These are phyloP conservation scores for Drosophila flavopinicola DNA, from an alignment of 2,888 invertebrate genomes.

Conservation along the genomic window DNA sequence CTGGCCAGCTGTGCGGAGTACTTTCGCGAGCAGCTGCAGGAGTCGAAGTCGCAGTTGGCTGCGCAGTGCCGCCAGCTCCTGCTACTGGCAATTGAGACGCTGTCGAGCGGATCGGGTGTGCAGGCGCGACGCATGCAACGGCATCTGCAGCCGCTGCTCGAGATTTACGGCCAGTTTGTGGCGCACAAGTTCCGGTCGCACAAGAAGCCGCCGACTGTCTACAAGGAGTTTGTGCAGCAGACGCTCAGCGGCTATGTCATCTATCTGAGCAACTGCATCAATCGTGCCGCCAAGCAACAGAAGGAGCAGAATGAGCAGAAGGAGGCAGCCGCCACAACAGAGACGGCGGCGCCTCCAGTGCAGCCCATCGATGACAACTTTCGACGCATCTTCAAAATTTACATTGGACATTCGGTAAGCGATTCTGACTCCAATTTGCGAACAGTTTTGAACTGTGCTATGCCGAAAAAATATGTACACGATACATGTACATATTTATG, in stretches of 20 bases:
- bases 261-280: constrained; percentile 59
- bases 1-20: constrained; percentile 57
- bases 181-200: constrained; percentile 47
- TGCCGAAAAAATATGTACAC: too few relatives aligned
- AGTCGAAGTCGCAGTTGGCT: constrained; percentile 21
- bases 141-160: constrained; percentile 62
- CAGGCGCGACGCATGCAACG: constrained; percentile 59
- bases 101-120: constrained; percentile 59
- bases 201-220: constrained; percentile 42
- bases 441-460: too few relatives aligned
- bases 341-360: too few relatives aligned
- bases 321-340: neutral
- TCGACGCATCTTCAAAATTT: constrained; percentile 82
- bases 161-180: constrained; percentile 55
- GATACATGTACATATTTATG: too few relatives aligned
- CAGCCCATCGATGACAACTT: constrained; percentile 76
- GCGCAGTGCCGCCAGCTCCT: constrained; percentile 64
- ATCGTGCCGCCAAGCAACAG: constrained; percentile 34
- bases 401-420: constrained; percentile 82
- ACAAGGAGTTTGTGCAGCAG: constrained; percentile 78
- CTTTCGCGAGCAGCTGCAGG: constrained; percentile 46
- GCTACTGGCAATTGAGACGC: constrained; percentile 73
- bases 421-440: too few relatives aligned
- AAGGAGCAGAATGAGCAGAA: neutral
- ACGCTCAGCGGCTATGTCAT: constrained; percentile 64